Conservation (phyloP, 2,797 vertebrate genomes). For the Orestias chungarensis region DNA sequence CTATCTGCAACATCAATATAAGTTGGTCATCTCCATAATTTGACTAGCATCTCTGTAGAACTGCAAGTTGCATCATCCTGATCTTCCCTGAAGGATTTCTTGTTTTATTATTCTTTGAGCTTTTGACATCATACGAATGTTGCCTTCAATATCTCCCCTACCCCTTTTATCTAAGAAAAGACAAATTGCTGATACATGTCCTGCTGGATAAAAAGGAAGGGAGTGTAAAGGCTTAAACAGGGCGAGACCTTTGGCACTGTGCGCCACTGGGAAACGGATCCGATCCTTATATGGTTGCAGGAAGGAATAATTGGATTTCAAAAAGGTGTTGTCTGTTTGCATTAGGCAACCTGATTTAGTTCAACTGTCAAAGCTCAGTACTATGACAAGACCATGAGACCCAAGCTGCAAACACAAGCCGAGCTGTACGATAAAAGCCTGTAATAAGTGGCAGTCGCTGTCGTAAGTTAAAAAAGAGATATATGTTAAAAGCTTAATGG, state of each 20-base stretch:
- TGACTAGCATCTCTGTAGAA: background rate
- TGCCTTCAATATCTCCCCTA: slow-evolving; percentile 18
- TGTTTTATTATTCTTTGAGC: background rate
- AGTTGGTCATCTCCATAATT: slow-evolving; percentile 1
- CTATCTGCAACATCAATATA: background rate
- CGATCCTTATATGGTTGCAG: slow-evolving; percentile 61
- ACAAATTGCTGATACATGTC: slow-evolving; percentile 34
- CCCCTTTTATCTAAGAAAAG: slow-evolving; percentile 35
- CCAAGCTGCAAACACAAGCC: background rate
- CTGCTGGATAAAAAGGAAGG: slow-evolving; percentile 14
- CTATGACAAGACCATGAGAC: background rate
- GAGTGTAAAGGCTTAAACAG: slow-evolving; percentile 28
- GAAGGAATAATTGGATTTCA: slow-evolving; percentile 50
- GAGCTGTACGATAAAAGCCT: background rate
- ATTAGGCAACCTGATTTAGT: slow-evolving; percentile 48
- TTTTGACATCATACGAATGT: slow-evolving; percentile 23
- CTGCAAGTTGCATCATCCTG: slow-evolving; percentile 46
- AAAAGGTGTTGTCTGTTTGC: background rate
- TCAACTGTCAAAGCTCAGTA: slow-evolving; percentile 20
- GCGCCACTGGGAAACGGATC: slow-evolving; percentile 15
- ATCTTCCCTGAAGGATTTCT: slow-evolving; percentile 23
- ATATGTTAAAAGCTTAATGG: background rate
- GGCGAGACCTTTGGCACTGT: slow-evolving; percentile 22
- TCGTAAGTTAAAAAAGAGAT: background rate
- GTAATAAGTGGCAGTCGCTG: background rate